These are phyloP conservation scores for Meloidogyne floridensis DNA, from an alignment of 1,140 invertebrate species.

Conservation along the genomic window DNA sequence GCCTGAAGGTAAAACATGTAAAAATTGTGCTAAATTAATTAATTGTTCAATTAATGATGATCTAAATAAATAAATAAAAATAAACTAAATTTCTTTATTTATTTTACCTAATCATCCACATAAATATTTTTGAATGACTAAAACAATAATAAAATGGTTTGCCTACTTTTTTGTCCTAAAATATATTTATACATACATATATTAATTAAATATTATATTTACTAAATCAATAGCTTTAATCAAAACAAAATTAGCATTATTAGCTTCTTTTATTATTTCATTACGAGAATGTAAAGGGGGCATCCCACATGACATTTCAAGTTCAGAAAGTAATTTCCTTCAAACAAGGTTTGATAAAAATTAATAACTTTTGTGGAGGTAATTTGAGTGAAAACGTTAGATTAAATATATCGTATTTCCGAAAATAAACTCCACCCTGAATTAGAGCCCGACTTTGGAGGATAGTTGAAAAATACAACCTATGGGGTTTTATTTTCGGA, in stretches of 20 bases:
- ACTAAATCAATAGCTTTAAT: slow-evolving; percentile 50
- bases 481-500: too few relatives aligned
- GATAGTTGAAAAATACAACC: too few relatives aligned
- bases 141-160: slow-evolving; percentile 64
- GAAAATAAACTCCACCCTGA: too few relatives aligned
- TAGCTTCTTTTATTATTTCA: slow-evolving; percentile 54
- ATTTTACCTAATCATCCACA: slow-evolving; percentile 56
- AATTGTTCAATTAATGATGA: slow-evolving; percentile 43
- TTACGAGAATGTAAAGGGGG: slow-evolving; percentile 54
- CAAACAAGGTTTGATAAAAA: slow-evolving; percentile 22
- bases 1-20: slow-evolving; percentile 55
- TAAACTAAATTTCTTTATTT: neutral
- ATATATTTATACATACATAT: neutral
- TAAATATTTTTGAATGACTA: slow-evolving; percentile 55
- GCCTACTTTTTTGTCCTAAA: slow-evolving; percentile 46
- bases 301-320: slow-evolving; percentile 65
- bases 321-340: slow-evolving; percentile 54
- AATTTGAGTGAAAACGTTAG: too few relatives aligned
- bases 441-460: too few relatives aligned
- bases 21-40: slow-evolving; percentile 50
- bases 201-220: neutral
- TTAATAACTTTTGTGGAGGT: too few relatives aligned
- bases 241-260: slow-evolving; percentile 46
- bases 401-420: too few relatives aligned
- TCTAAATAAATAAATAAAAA: slow-evolving; percentile 11